These are phyloP conservation scores for Palythoa grandiflora DNA, from an alignment of 92 coral and sea anemone species.

Conservation along the genomic window DNA sequence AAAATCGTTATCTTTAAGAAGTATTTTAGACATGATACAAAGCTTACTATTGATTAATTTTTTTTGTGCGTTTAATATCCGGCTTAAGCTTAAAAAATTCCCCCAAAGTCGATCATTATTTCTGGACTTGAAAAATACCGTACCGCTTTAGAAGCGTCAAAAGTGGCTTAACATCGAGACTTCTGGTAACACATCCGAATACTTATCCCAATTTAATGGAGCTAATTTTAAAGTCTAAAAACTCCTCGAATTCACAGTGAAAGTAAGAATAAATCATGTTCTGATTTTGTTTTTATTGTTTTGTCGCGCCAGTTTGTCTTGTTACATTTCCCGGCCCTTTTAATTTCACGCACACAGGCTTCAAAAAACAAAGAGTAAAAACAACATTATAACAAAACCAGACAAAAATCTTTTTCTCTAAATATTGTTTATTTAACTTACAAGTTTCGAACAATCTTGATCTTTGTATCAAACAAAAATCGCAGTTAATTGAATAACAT, in stretches of 20 bases:
- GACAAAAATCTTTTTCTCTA: neutral
- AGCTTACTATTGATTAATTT: slow-evolving; percentile 23
- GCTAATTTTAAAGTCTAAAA: neutral
- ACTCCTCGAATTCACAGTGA: neutral
- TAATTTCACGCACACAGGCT: neutral
- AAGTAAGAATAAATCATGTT: neutral
- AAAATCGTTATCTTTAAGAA: slow-evolving; percentile 18
- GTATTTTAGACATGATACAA: slow-evolving; percentile 33
- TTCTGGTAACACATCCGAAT: neutral
- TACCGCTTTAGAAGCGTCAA: neutral
- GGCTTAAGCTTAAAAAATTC: slow-evolving; percentile 22
- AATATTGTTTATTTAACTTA: slow-evolving; percentile 27
- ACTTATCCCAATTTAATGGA: neutral
- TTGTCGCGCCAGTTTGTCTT: neutral
- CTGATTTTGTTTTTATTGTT: neutral
- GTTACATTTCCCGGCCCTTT: neutral
- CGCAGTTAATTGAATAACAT: neutral
- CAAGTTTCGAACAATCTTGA: slow-evolving; percentile 14
- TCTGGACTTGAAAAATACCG: neutral
- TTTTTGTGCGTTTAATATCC: slow-evolving; percentile 24
- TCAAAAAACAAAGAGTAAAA: neutral
- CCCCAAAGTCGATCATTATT: neutral
- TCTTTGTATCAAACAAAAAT: slow-evolving; percentile 48
- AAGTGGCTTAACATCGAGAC: neutral
- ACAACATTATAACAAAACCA: neutral